Conservation (phyloP, 2,113 vertebrate species). For the Engystomops pustulosus region DNA sequence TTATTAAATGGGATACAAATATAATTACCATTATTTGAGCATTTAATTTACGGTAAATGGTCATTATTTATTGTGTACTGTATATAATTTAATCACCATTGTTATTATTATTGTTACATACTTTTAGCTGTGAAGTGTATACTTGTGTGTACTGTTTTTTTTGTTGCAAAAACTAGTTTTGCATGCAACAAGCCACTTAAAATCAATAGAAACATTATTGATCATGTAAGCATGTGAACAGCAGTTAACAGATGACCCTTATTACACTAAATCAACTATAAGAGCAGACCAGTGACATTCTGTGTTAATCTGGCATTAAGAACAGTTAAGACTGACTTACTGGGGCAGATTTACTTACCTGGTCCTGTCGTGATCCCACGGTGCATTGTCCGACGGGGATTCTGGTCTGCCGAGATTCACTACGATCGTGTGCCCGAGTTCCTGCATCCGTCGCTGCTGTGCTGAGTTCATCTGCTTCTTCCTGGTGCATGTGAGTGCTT, state of each 20-base stretch:
- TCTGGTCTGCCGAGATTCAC: too few relatives aligned
- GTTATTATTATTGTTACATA: background rate
- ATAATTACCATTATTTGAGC: too few relatives aligned
- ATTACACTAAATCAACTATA: background rate
- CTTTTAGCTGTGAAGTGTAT: background rate
- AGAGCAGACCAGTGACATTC: too few relatives aligned
- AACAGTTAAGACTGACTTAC: background rate
- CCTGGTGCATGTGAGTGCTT: too few relatives aligned
- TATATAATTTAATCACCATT: background rate
- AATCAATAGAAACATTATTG: background rate
- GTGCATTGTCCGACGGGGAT: too few relatives aligned
- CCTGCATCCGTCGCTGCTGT: too few relatives aligned
- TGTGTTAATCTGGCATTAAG: too few relatives aligned
- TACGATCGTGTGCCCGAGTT: too few relatives aligned
- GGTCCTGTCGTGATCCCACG: too few relatives aligned
- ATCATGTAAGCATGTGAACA: background rate
- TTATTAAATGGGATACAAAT: background rate
- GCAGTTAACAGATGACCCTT: background rate
- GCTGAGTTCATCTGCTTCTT: too few relatives aligned
- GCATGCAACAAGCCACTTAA: background rate
- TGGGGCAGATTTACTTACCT: too few relatives aligned
- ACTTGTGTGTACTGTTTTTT: background rate
- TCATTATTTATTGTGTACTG: background rate
- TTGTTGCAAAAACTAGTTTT: background rate
- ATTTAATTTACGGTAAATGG: background rate